Evolutionary conservation across 2,888 invertebrate genomes (phyloP), one percentile per base, ranked within the genome.

Genomic region (Notodonta dromedarius): DNA sequence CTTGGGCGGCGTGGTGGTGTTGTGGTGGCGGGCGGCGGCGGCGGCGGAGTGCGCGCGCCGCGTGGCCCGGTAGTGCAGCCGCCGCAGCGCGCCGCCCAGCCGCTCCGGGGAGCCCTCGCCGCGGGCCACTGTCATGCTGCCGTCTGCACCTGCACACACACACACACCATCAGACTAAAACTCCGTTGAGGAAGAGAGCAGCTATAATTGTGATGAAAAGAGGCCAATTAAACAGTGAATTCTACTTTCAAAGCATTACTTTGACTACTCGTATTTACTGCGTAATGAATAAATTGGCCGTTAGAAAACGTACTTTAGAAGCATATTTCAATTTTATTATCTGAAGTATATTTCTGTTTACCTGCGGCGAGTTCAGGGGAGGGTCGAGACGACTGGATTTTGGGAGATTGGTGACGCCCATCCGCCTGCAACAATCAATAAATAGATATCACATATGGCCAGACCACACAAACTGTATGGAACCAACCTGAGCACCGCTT

Each of bases 11-110:
- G 81, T 79, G 55, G 77, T 72, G 42, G 66, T 57, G 54, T 56
- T 69, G 63, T 88, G 89, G 66, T 90, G 92, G 0, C 89, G 63
- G 32, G 89, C 88, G 62, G 88, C 86, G 62, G 90, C 90, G 66
- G 88, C 86, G 62, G 90, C 90, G 66, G 90, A 89, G 76, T 91
- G 92, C 53, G 92, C 91, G 51, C 92, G 87, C 72, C 95, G 84
- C 70, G 95, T 95, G 53, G 95, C 95, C 83, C 94, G 94, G 89
- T 96, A 96, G 88, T 96, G 95, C 54, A 96, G 94, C 63, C 96
- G 91, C 58, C 95, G 94, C 61, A 96, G 93, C 69, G 96, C 96
- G 77, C 93, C 94, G 76, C 91, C 94, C 75, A 91, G 85, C 76
- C 90, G 87, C 86, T 93, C 93, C 51, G 91, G 91, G 75, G 92